Conservation (phyloP, 2,888 invertebrate species). For the Rhamnusium bicolor region DNA sequence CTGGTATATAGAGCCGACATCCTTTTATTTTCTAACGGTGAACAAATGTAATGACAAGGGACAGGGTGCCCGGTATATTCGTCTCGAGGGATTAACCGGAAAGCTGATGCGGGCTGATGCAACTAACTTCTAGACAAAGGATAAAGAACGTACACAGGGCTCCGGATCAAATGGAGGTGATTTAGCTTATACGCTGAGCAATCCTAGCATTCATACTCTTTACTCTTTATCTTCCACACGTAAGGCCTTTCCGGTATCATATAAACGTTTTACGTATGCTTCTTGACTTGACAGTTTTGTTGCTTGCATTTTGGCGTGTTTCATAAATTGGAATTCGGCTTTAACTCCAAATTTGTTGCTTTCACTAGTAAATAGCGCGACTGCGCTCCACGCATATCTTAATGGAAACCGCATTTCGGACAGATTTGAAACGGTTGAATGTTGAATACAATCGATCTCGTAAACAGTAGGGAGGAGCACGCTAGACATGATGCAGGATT, state of each 20-base stretch:
- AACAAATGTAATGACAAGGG: conserved; percentile 31
- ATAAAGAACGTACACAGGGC: conserved; percentile 1
- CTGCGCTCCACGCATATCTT: not conserved
- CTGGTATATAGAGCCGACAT: not conserved
- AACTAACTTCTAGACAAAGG: conserved; percentile 7
- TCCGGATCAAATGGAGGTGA: conserved; percentile 6
- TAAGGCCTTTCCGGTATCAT: not conserved
- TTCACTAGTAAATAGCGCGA: not conserved
- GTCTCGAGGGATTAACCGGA: conserved; percentile 30
- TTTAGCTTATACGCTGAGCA: conserved; percentile 7
- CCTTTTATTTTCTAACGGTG: conserved; percentile 20
- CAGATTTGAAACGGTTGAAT: conserved; percentile 11
- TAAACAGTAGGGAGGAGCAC: not conserved
- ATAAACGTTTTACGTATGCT: conserved; percentile 1
- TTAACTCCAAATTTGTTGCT: not conserved
- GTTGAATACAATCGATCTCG: not conserved
- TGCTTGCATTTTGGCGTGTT: not conserved
- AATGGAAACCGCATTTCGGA: conserved; percentile 22
- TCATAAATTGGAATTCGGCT: not conserved
- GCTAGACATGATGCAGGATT: not conserved
- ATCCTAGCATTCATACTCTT: not conserved
- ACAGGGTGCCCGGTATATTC: conserved; percentile 13
- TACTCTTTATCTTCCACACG: conserved; percentile 6
- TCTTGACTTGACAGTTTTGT: not conserved
- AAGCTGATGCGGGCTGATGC: conserved; percentile 17